phyloP scores from a whole-genome alignment of 1,140 invertebrate species.

The Scylla paramamosain region DNA sequence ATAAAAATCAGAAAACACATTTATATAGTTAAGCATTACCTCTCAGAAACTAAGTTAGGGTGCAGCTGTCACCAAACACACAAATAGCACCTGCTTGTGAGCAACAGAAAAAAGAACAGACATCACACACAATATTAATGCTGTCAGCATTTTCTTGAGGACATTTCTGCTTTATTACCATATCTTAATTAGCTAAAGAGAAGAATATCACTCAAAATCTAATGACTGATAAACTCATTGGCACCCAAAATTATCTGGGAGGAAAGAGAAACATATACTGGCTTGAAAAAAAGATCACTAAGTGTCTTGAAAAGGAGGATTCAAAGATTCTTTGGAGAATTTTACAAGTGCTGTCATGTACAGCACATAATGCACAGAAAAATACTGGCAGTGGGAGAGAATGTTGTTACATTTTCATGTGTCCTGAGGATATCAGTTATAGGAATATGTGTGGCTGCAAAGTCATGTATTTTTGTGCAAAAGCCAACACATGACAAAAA shows the following conservation, averaged over 20 bases:
- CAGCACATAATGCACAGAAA: not conserved
- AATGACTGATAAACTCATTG: constrained; percentile 1
- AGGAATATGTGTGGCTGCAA: too few relatives aligned
- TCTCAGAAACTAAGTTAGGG: not conserved
- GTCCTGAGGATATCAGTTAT: not conserved
- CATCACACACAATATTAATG: not conserved
- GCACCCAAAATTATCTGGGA: not conserved
- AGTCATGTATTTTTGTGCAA: not conserved
- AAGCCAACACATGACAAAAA: not conserved
- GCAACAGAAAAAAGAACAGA: not conserved
- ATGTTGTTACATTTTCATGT: not conserved
- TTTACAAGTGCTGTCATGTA: not conserved
- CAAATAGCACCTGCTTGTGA: constrained; percentile 3
- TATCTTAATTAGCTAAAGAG: not conserved
- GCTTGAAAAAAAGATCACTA: not conserved
- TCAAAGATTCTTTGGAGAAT: not conserved
- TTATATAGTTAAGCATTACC: not conserved
- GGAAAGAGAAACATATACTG: constrained; percentile 13
- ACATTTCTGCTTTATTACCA: not conserved
- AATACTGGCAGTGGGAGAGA: not conserved
- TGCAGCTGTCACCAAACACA: constrained; percentile 11
- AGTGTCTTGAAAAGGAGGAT: not conserved
- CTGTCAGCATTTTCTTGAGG: not conserved
- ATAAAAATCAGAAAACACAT: too few relatives aligned
- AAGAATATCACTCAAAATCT: not conserved